Evolutionary conservation across 1,140 invertebrate genomes (phyloP), one percentile per base, ranked within the genome.

Genomic region (Colletes gigas): DNA sequence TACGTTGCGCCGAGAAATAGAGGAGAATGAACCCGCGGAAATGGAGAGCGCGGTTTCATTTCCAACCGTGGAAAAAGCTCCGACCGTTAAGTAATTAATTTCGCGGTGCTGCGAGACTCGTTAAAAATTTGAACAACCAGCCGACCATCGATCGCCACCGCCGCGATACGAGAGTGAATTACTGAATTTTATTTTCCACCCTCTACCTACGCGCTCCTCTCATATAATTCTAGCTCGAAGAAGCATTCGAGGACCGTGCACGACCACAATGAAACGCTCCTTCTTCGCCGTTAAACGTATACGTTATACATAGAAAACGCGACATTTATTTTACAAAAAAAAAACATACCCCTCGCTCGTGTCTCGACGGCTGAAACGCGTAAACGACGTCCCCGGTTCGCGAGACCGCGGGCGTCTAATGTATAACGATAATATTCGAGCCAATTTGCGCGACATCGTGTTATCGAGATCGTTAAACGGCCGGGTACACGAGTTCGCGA

Each of bases 1-100:
- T 80, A 54, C 30, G 62, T 47, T 59, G 14, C 47, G 8, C 30
- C 41, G 47, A 19, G 44, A 8, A 57, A 50, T 5, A 41, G 62
- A 30, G 44, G 17, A 80, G 71, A 67, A 68, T 52, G 19, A 75
- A 54, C 44, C 21, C 0, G 14, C 14, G 15, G 54, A 41, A 67
- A 60, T 21, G 17, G 30, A 19, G 19, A 19, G 66, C 14, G 68
- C 4, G 65, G 54, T 74, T 75, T 68, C 63, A 74, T 80, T 80
- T 74, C 30, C 71, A 75, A 60, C 63, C 39, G 63, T 62, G 63
- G 30, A 75, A 80, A 75, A 57, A 80, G 67, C 72, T 68, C 44
- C 55, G 62, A 41, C 30, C 72, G 78, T 80, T 75, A 75, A 79
- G 79, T 85, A 85, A 86, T 85, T 86, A 85, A 86, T 86, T 82